A percentile compares a stretch with the other conserved stretches of the same genome.
These are phyloP conservation scores for Sciurus vulgaris DNA, from an alignment of 2,797 vertebrate genomes.

Conservation along the genomic window DNA sequence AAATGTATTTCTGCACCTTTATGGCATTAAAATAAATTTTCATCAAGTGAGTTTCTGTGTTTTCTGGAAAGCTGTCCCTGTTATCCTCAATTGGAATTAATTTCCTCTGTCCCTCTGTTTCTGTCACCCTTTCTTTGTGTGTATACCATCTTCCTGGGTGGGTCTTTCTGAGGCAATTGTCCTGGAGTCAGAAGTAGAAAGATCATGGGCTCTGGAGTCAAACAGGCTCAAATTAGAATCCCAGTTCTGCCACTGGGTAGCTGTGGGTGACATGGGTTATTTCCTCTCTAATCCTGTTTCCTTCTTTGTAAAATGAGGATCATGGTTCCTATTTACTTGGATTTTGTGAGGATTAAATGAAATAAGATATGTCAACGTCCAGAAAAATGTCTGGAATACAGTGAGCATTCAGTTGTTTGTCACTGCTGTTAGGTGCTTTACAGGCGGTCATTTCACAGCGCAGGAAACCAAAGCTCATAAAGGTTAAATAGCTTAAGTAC, in stretches of 20 bases:
- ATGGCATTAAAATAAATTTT: conserved; percentile 5
- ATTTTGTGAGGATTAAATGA: conserved; percentile 2
- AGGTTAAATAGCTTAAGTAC: neutral
- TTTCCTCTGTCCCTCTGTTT: neutral
- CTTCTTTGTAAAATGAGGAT: conserved; percentile 20
- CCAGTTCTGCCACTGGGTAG: neutral
- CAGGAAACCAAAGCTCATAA: conserved; percentile 33
- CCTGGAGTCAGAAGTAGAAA: neutral
- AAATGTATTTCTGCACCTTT: neutral
- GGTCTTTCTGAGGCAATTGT: neutral
- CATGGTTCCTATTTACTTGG: conserved; percentile 9
- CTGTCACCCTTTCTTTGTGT: neutral
- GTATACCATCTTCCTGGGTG: neutral
- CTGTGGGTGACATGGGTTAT: neutral
- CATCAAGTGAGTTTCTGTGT: neutral
- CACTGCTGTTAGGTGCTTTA: neutral
- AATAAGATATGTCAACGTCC: neutral
- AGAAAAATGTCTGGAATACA: conserved; percentile 1
- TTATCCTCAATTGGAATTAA: neutral
- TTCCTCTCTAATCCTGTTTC: conserved; percentile 53
- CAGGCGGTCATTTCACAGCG: neutral
- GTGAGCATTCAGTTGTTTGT: neutral
- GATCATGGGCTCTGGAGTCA: neutral
- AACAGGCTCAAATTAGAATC: conserved; percentile 33
- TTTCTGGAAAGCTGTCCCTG: neutral